Base-by-base conservation (phyloP, 2,888 invertebrate genomes). In the Eilema sororculum region DNA sequence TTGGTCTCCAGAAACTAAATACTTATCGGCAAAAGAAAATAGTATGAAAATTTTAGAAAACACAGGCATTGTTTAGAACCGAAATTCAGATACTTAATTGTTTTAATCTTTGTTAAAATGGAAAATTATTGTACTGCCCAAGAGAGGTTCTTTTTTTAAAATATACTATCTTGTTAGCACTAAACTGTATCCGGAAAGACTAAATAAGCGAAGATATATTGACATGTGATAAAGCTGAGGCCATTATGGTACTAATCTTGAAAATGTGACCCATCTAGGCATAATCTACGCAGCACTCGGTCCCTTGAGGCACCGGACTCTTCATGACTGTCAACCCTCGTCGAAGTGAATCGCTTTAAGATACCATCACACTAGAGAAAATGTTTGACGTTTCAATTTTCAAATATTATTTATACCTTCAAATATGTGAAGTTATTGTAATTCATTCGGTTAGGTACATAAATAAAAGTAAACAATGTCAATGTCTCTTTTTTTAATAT, bases 251-350 rank as follows among this genome's bases (percentile, higher is more conserved):
- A 62, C 60, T 71, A 73, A 79, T 76, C 69, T 74, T 57, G 46
- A 69, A 68, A 65, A 66, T 65, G 67, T 73, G 69, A 66, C 58
- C 66, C 70, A 78, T 79, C 77, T 79, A 74, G 75, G 65, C 74
- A 74, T 74, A 79, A 82, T 77, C 71, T 82, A 75, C 69, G 78
- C 46, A 41, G 56, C 37, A 52, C 33, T 66, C 57, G 24, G 62
- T 74, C 82, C 78, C 80, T 59, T 59, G 70, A 71, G 80, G 65
- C 78, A 74, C 61, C 70, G 71, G 67, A 72, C 80, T 80, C 82
- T 82, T 82, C 82, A 80, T 80, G 80, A 82, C 68, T 82, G 79
- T 82, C 80, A 76, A 80, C 82, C 80, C 80, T 82, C 72, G 76
- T 82, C 80, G 78, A 64, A 74, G 60, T 64, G 22, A 64, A 71